Evolutionary conservation across 1,140 invertebrate genomes (phyloP), one percentile per base, ranked within the genome.

Genomic region (Drosophila pseudoananassae): DNA sequence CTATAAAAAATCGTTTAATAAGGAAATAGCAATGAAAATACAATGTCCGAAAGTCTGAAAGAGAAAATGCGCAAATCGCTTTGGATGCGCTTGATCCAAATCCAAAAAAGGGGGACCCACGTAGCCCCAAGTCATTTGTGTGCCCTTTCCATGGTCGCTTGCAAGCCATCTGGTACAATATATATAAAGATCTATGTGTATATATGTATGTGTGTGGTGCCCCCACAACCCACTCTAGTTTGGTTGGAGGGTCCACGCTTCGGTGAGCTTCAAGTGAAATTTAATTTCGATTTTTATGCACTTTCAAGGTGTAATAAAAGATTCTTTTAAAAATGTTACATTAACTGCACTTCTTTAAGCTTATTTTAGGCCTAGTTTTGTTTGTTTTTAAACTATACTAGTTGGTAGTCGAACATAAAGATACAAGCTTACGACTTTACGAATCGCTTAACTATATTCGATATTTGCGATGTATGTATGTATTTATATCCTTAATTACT

Each of bases 251-350:
- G 14, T 27, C 54, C 57, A 56, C 66, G 79, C 79, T 84, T 68
- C 50, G 64, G 36, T 85, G 77, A 47, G 17, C 70, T 31, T 52
- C 51, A 75, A 85, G 78, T 71, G 78, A 85, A 85, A 85, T 75
- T 85, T 87, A 46, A 68, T 87, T 81, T 85, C 49, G 31, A 53
- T 80, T 76, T 76, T 55, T 3, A 68, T 68, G 45, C 64, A 45
- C 53, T 55, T 45, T 10, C 47, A 40, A 9, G n/a, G 15, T 15
- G 61, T 20, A 38, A 17, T 49, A 14, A 47, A 59, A 20, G 9
- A 60, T 2, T 12, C 8, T 4, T 8, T 1, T 61, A 47, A 38
- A 38, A 49, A 6, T 23, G 23, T 14, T 4, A 43, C 15, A 4
- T 36, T 12, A 36, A 36, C 3, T 36, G 10, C 33, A 12, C 33